Conservation (phyloP, 2,797 vertebrate genomes). For the Pipistrellus pygmaeus region DNA sequence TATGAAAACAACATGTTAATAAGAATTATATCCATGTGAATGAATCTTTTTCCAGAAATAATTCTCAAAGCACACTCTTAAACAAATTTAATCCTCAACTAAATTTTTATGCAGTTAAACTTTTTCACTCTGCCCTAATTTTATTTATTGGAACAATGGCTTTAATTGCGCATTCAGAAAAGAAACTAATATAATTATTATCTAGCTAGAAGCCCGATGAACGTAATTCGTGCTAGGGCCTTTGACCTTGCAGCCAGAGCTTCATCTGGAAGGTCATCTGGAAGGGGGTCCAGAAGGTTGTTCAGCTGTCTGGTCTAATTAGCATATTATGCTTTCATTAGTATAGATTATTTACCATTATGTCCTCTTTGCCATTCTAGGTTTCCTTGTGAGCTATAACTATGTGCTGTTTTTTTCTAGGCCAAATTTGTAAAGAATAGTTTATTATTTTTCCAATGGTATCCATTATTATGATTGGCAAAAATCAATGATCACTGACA, state of each 20-base stretch:
- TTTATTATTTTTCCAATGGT: neutral
- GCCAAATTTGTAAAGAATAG: neutral
- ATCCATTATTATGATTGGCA: neutral
- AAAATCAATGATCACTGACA: neutral
- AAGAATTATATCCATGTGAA: neutral
- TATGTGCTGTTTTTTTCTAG: neutral
- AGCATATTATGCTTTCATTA: too few species aligned
- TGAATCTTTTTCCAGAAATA: neutral
- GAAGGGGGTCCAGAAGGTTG: too few species aligned
- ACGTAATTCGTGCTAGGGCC: too few species aligned
- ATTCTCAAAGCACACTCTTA: neutral
- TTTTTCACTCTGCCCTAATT: neutral
- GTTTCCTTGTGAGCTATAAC: neutral
- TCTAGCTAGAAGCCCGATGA: neutral
- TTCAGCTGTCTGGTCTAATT: too few species aligned
- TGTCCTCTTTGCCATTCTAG: neutral
- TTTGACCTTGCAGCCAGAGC: fast-evolving
- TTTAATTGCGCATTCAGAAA: neutral
- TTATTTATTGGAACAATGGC: neutral
- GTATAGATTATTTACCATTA: neutral
- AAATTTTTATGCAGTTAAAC: neutral
- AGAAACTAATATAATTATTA: neutral
- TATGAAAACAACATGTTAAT: neutral
- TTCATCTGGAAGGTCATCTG: too few species aligned
- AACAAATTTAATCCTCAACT: neutral